Evolutionary conservation across 2,888 invertebrate species (phyloP), one percentile per base, ranked within the genome.

Genomic region (Campoletis raptor): DNA sequence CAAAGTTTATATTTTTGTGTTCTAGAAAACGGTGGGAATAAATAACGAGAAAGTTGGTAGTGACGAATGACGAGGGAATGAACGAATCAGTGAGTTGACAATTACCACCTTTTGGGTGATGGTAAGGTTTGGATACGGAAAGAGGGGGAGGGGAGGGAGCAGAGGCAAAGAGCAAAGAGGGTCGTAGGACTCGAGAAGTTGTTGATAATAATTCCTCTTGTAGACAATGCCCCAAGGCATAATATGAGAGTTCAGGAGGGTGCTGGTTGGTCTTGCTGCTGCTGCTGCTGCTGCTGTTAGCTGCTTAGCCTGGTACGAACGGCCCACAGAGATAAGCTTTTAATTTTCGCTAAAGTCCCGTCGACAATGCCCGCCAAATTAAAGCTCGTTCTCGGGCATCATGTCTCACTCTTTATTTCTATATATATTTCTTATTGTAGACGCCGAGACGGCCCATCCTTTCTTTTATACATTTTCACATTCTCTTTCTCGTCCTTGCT

Each of bases 311-410:
- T 70, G n/a, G 36, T 73, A 67, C 40, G 80, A 83, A 87, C 89
- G 88, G 86, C 88, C 84, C 82, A 73, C 88, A 83, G 90, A 90
- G 92, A 92, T 92, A 91, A 92, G 92, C 92, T 92, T 92, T 92
- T 92, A 91, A 92, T 92, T 92, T 91, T 92, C 91, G 83, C 87
- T 85, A 87, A 82, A 88, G 83, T 85, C 84, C 73, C 85, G 81
- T 85, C 89, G 89, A 92, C 92, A 92, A 92, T 92, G 88, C 91
- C 81, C 87, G 77, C 88, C 89, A 90, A 92, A 92, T 92, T 91
- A 91, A 90, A 92, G 88, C 83, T 73, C 78, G 15, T 18, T 37
- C 80, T 83, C 67, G 78, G 81, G 67, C 66, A 24, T 61, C 48
- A 48, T 15, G 42, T 30, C 8, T 42, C 45, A 24, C 42, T 24